Conservation (phyloP, 2,113 vertebrate genomes). For the Paralichthys olivaceus region DNA sequence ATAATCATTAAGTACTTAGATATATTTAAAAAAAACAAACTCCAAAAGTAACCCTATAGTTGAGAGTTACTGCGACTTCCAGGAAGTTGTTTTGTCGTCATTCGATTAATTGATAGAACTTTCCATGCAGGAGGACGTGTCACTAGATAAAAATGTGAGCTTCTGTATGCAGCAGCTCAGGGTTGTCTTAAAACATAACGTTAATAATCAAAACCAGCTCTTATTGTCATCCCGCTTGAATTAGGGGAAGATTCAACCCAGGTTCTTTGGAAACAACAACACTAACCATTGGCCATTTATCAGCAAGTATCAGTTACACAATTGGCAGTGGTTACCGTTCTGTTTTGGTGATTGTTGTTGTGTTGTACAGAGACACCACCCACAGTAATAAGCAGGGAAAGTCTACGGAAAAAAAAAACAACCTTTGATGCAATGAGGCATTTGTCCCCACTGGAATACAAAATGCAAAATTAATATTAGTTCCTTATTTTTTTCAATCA, state of each 20-base stretch:
- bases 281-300: conserved; percentile 45
- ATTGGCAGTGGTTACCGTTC: conserved; percentile 39
- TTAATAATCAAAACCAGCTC: conserved; percentile 14
- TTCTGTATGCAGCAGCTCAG: not conserved
- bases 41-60: no score
- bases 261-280: conserved; percentile 43
- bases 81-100: not conserved
- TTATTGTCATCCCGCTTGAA: conserved; percentile 45
- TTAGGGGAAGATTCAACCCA: conserved; percentile 41
- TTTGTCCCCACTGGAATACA: conserved; percentile 45
- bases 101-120: not conserved
- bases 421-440: conserved; percentile 38
- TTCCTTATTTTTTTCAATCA: conserved; percentile 28
- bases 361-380: conserved; percentile 54
- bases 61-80: no score
- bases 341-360: conserved; percentile 75
- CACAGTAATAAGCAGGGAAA: conserved; percentile 12
- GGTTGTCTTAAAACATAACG: not conserved
- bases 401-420: conserved; percentile 7
- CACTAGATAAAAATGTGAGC: conserved; percentile 7
- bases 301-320: conserved; percentile 38
- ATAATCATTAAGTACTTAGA: no score
- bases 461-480: conserved; percentile 32
- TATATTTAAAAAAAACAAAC: no score
- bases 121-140: not conserved